Evolutionary conservation across 2,797 vertebrate species (phyloP), one percentile per base, ranked within the genome.

Genomic region (Kryptopterus vitreolus): DNA sequence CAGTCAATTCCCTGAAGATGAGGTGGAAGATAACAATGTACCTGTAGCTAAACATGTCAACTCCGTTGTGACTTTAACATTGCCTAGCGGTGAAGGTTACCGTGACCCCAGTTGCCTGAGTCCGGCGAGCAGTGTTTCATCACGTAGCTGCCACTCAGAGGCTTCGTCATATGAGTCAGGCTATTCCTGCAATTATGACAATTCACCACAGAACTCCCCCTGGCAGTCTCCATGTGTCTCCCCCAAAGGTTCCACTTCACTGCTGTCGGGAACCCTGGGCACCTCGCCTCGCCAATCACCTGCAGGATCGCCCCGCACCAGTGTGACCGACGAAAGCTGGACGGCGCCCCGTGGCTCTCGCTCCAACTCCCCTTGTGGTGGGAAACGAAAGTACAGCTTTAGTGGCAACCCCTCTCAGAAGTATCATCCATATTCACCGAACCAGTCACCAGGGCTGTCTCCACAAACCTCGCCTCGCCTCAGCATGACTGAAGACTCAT

Each of bases 211-310:
- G 92, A 98, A 96, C 43, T 99, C 97, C 0, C 98, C 98, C 0
- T 99, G 97, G 98, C 97, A 99, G 90, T 98, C 97, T 0, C 98
- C 98, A 0, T 97, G 96, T 0, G 96, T 98, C 82, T 99, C 98
- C 18, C 98, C 98, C 0, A 97, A 95, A 90, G 95, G 96, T 82
- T 96, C 96, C 0, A 94, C 95, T 81, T 95, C 91, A n/a, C 86
- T 94, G 22, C 90, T 92, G 0, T 90, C 95, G 83, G 96, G 94
- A 81, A 92, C 92, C 53, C 87, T 95, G 6, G 92, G 92, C 1
- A 87, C 89, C 52, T 98, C 97, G 9, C 96, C 97, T 0, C 90
- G 94, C 13, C 95, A 95, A 88, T 97, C 97, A 0, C 97, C 97
- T 0, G 95, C 95, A 0, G 89, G 94, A 0, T 99, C 97, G 2